Conservation (phyloP, 2,797 vertebrate species). For the Ambastaia sidthimunki region DNA sequence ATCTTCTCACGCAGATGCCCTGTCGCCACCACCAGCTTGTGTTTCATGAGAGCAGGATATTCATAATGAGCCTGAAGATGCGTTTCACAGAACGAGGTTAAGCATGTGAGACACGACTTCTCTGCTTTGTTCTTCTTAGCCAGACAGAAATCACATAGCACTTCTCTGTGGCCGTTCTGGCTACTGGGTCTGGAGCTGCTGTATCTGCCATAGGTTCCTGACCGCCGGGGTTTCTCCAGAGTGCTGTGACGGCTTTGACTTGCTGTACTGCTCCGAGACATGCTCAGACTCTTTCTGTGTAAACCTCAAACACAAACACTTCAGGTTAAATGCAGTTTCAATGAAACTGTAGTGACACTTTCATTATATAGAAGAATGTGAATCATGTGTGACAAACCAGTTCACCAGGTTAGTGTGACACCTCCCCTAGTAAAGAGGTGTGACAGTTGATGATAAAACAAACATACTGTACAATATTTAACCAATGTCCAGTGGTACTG, state of each 20-base stretch:
- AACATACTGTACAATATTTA: no score
- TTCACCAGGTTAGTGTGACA: constrained; percentile 70
- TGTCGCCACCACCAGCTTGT: constrained; percentile 85
- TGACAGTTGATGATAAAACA: constrained; percentile 48
- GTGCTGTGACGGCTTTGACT: constrained; percentile 70
- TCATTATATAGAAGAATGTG: constrained; percentile 68
- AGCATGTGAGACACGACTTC: constrained; percentile 92
- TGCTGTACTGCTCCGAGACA: constrained; percentile 70
- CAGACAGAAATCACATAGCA: constrained; percentile 89
- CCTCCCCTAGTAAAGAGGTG: constrained; percentile 46
- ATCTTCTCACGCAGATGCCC: constrained; percentile 86
- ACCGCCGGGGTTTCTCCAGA: constrained; percentile 67
- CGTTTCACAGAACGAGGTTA: constrained; percentile 89
- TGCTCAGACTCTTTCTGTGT: constrained; percentile 46
- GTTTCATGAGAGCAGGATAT: constrained; percentile 88
- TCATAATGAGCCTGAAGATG: constrained; percentile 88
- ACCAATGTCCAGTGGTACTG: no score
- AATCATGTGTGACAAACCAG: constrained; percentile 77
- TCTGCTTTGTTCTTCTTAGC: constrained; percentile 78
- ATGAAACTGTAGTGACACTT: constrained; percentile 74
- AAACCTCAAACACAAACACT: constrained; percentile 8
- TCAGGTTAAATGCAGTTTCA: constrained; percentile 56
- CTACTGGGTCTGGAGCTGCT: constrained; percentile 61
- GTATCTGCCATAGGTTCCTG: constrained; percentile 52
- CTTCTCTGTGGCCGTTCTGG: constrained; percentile 44